Percentiles rank a stretch among this genome's conserved stretches.
Conservation (phyloP, 2,113 vertebrate species). For the Mustelus asterias region DNA sequence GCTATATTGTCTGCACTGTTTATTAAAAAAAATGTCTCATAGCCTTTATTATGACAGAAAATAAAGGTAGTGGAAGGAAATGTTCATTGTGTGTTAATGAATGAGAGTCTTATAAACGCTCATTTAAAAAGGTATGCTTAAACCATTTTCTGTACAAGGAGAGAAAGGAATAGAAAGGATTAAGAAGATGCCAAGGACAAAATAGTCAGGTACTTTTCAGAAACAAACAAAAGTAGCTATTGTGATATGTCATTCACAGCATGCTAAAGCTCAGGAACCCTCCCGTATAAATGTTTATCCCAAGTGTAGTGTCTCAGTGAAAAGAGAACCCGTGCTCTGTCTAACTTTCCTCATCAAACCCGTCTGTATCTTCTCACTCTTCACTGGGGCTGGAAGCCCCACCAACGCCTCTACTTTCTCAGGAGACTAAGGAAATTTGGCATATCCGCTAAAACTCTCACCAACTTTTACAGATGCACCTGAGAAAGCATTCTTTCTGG, state of each 20-base stretch:
- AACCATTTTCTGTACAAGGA: background rate
- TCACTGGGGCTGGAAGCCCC: background rate
- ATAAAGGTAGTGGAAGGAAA: background rate
- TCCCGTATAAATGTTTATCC: background rate
- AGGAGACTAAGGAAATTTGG: too few species aligned
- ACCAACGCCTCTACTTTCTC: background rate
- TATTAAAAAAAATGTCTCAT: background rate
- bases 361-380: background rate
- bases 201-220: conserved; percentile 24
- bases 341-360: background rate
- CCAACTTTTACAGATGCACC: too few species aligned
- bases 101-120: background rate
- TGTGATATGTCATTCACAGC: background rate
- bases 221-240: conserved; percentile 25
- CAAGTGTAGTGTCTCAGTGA: background rate
- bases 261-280: background rate
- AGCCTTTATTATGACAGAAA: conserved; percentile 27
- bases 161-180: conserved; percentile 23
- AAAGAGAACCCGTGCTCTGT: background rate
- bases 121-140: conserved; percentile 26
- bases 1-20: conserved; percentile 9
- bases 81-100: conserved; percentile 22
- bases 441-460: too few species aligned
- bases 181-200: conserved; percentile 22
- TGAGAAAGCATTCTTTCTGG: too few species aligned